phyloP scores from a whole-genome alignment of 2,888 invertebrate genomes.

The Lasioglossum vierecki region DNA sequence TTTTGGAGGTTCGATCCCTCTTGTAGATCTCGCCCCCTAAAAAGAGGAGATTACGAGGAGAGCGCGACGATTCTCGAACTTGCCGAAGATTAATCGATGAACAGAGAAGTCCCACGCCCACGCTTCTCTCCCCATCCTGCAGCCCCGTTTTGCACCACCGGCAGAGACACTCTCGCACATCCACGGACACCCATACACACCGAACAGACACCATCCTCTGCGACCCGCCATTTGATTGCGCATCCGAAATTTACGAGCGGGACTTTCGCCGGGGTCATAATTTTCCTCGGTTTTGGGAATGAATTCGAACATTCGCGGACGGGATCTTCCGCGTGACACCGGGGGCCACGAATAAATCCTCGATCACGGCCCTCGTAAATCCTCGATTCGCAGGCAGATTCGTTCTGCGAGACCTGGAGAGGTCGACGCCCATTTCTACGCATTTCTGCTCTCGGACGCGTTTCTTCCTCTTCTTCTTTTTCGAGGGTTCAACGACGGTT shows the following conservation, averaged over 20 bases:
- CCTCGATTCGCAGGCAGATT: constrained; percentile 23
- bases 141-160: neutral
- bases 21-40: constrained; percentile 8
- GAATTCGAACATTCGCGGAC: constrained; percentile 41
- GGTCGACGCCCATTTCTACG: neutral
- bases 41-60: constrained; percentile 23
- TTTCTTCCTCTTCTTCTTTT: neutral
- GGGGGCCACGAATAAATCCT: constrained; percentile 32
- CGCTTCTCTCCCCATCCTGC: neutral
- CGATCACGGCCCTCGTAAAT: constrained; percentile 32
- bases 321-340: constrained; percentile 34
- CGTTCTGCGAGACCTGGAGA: neutral
- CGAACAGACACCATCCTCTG: neutral
- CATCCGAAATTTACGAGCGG: constrained; percentile 58
- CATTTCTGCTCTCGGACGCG: neutral
- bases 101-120: constrained; percentile 21
- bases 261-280: constrained; percentile 58
- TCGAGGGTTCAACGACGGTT: neutral
- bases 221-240: constrained; percentile 32
- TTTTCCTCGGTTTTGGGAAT: constrained; percentile 54
- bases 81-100: constrained; percentile 40
- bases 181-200: neutral
- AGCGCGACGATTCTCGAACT: neutral
- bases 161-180: neutral
- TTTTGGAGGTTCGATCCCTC: neutral